Conservation (phyloP, 2,113 vertebrate species). For the Cephalopterus ornatus region DNA sequence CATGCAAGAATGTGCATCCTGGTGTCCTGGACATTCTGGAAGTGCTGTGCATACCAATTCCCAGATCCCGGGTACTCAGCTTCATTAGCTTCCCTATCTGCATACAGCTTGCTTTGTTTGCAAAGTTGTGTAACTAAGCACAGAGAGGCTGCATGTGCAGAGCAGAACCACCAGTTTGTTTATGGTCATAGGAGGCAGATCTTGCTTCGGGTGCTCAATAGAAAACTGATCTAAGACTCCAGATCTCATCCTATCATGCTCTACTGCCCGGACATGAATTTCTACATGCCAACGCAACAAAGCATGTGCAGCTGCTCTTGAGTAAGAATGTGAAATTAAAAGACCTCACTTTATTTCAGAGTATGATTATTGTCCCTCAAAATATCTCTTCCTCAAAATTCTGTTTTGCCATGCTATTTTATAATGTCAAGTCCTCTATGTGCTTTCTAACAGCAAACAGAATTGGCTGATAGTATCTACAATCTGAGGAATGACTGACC, state of each 20-base stretch:
- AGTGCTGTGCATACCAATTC: neutral
- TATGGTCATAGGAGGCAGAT: neutral
- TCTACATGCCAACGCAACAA: neutral
- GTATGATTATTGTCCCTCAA: neutral
- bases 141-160: neutral
- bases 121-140: neutral
- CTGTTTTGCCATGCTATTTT: neutral
- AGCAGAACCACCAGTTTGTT: neutral
- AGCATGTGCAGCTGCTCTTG: neutral
- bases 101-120: neutral
- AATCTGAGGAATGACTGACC: neutral
- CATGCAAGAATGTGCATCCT: slow-evolving; percentile 21
- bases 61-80: fast-evolving
- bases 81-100: neutral
- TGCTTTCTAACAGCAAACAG: neutral
- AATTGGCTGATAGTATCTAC: neutral
- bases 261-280: fast-evolving
- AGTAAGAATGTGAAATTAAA: neutral
- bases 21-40: neutral
- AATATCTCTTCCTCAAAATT: neutral
- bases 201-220: neutral
- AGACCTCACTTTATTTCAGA: neutral
- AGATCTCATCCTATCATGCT: neutral
- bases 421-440: neutral
- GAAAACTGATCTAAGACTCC: neutral